Conservation (phyloP, 2,888 invertebrate species). For the Coenonympha arcania region DNA sequence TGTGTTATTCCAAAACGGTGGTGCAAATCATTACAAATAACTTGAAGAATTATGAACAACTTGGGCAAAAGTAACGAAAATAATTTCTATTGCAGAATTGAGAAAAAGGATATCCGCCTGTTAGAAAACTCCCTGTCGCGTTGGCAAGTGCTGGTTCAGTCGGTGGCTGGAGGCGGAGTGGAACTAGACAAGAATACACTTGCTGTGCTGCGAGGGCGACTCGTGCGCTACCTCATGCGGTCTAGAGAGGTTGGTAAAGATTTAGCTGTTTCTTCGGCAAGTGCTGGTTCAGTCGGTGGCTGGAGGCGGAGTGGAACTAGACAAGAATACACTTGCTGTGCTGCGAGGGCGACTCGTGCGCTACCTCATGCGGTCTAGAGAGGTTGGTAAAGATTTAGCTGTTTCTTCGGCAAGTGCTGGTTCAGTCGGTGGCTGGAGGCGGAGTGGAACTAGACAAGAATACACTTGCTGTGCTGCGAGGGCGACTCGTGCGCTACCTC, state of each 20-base stretch:
- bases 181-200: constrained; percentile 96
- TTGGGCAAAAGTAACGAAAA: not conserved
- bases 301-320: constrained; percentile 69
- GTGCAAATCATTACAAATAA: no score
- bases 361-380: not conserved
- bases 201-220: constrained; percentile 91
- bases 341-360: not conserved
- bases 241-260: constrained; percentile 81
- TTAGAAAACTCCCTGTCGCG: constrained; percentile 91
- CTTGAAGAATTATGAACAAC: no score
- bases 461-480: constrained; percentile 92
- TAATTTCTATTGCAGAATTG: constrained; percentile 63
- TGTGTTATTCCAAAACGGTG: no score
- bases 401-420: no score
- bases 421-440: constrained; percentile 89
- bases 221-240: constrained; percentile 95
- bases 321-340: constrained; percentile 88
- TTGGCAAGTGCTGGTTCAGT: constrained; percentile 93
- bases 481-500: constrained; percentile 91
- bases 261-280: not conserved
- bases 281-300: constrained; percentile 91
- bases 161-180: constrained; percentile 85
- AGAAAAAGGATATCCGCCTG: constrained; percentile 89
- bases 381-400: no score
- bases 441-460: constrained; percentile 93